These are phyloP conservation scores for Atta colombica DNA, from an alignment of 1,140 invertebrate species.

Conservation along the genomic window DNA sequence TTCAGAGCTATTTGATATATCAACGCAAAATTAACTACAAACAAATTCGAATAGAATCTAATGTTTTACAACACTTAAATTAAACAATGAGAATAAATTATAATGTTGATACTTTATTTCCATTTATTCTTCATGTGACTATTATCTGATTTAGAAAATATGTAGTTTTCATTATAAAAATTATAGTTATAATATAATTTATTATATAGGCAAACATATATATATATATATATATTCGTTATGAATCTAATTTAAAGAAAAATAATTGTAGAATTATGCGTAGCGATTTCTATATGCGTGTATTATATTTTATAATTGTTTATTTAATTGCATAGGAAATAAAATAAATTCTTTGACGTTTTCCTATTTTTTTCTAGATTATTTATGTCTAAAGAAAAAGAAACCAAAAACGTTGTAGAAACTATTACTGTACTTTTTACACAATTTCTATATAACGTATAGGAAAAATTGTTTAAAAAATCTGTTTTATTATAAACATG, in stretches of 20 bases:
- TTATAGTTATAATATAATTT: neutral
- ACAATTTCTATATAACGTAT: neutral
- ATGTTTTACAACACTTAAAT: neutral
- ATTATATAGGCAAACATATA: neutral
- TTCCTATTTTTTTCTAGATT: neutral
- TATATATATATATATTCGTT: neutral
- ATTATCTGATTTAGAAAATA: neutral
- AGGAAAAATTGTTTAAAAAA: slow-evolving; percentile 3
- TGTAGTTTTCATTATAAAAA: neutral
- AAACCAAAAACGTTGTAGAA: neutral
- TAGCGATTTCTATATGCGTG: neutral
- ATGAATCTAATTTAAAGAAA: slow-evolving; percentile 8
- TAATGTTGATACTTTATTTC: neutral
- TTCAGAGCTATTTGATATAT: slow-evolving; percentile 53
- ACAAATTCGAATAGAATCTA: slow-evolving; percentile 20
- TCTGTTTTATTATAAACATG: slow-evolving; percentile 6
- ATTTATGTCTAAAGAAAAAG: neutral
- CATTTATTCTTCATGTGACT: neutral
- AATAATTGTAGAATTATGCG: neutral
- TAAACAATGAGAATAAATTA: neutral
- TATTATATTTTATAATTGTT: slow-evolving; percentile 10
- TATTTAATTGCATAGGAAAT: slow-evolving; percentile 10
- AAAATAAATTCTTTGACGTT: neutral
- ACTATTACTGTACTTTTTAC: neutral
- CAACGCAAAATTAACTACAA: neutral